These are phyloP conservation scores for Macroglossus sobrinus DNA, from an alignment of 2,113 vertebrate species.

Conservation along the genomic window DNA sequence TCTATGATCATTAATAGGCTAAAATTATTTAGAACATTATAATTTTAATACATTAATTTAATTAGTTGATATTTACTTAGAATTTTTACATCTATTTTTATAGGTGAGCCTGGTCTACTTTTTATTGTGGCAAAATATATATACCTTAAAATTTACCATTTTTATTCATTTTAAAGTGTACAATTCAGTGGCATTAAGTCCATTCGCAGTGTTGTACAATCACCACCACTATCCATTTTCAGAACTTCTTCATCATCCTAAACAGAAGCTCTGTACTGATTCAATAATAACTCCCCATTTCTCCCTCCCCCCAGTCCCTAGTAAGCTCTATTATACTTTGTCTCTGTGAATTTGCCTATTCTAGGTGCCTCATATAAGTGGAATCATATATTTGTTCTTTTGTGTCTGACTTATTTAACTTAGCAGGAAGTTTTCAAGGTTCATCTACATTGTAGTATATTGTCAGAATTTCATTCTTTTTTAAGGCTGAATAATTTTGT, in stretches of 20 bases:
- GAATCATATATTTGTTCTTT: background rate
- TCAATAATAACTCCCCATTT: background rate
- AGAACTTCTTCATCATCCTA: background rate
- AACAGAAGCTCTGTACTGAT: background rate
- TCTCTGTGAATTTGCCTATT: background rate
- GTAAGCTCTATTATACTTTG: background rate
- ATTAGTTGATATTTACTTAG: background rate
- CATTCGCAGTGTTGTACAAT: background rate
- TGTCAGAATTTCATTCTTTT: background rate
- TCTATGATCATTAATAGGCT: background rate
- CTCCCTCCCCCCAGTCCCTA: background rate
- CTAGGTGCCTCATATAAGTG: background rate
- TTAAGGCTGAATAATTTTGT: background rate
- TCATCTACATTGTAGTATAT: background rate
- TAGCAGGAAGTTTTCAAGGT: background rate
- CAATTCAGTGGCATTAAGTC: background rate
- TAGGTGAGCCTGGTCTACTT: background rate
- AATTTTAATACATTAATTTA: background rate
- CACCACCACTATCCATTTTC: background rate
- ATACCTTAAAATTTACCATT: background rate
- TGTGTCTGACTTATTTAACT: background rate
- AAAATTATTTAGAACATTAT: background rate
- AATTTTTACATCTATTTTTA: background rate
- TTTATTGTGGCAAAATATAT: background rate
- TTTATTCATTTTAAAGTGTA: background rate